Evolutionary conservation across 2,797 vertebrate species (phyloP).

Genomic region (Hoplostethus atlanticus): DNA sequence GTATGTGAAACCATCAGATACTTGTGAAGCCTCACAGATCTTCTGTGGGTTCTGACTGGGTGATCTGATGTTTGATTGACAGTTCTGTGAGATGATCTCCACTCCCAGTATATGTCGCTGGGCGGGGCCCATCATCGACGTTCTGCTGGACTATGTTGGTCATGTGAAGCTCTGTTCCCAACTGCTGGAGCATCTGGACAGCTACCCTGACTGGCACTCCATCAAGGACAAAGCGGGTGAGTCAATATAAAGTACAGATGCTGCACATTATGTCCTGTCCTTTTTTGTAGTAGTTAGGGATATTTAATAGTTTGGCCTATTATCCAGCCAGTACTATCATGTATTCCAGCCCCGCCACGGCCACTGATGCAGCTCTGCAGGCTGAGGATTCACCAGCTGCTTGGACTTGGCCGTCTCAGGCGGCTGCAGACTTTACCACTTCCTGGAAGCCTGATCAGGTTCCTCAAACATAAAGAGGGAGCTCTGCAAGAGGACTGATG

Average conservation of each 20-base stretch:
- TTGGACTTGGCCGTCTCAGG: conserved; percentile 79
- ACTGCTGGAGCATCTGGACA: conserved; percentile 93
- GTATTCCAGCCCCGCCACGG: conserved; percentile 87
- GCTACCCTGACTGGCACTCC: conserved; percentile 89
- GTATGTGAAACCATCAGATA: neutral
- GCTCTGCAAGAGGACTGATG: neutral
- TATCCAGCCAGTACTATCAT: neutral
- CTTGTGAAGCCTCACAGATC: no score
- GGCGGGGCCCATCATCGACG: conserved; percentile 94
- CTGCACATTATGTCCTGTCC: neutral
- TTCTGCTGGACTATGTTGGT: conserved; percentile 95
- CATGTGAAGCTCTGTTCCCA: conserved; percentile 92
- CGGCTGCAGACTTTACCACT: conserved; percentile 85
- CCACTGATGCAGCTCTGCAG: conserved; percentile 91
- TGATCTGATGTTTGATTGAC: conserved; percentile 6
- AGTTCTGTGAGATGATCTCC: conserved; percentile 97
- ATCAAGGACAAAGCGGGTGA: conserved; percentile 94
- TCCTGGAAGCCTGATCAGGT: conserved; percentile 87
- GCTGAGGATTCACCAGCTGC: conserved; percentile 82
- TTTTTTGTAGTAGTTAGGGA: neutral
- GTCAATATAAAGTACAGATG: neutral
- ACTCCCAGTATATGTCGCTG: conserved; percentile 88
- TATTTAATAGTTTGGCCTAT: neutral
- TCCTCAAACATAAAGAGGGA: conserved; percentile 73
- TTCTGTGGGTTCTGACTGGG: neutral